Evolutionary conservation across 2,888 invertebrate species (phyloP).

Genomic region (Xylocampa areola): DNA sequence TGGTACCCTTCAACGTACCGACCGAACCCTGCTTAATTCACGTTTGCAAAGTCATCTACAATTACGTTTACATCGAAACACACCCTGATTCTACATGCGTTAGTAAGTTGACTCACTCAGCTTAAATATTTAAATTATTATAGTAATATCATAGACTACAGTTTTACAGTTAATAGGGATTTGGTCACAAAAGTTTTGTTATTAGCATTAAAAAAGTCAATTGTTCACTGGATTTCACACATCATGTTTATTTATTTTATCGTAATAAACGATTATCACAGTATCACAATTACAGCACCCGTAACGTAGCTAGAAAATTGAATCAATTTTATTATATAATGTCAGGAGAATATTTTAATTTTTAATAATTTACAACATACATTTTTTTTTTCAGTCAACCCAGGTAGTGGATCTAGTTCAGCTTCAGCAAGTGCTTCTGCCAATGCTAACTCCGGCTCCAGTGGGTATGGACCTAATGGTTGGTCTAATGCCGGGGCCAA

Average conservation of each 20-base stretch:
- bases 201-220: too few relatives aligned
- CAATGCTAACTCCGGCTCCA: slow-evolving; percentile 11
- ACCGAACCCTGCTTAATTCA: slow-evolving; percentile 68
- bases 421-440: slow-evolving; percentile 25
- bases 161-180: too few relatives aligned
- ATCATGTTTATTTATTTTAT: too few relatives aligned
- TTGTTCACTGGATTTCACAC: too few relatives aligned
- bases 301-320: too few relatives aligned
- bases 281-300: too few relatives aligned
- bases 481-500: slow-evolving; percentile 31
- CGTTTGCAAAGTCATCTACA: slow-evolving; percentile 77
- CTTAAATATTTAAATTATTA: too few relatives aligned
- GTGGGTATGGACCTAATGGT: slow-evolving; percentile 1
- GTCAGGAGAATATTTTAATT: neutral
- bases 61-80: slow-evolving; percentile 78
- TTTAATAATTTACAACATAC: neutral
- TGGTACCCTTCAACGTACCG: slow-evolving; percentile 71
- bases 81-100: slow-evolving; percentile 41
- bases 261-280: too few relatives aligned
- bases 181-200: too few relatives aligned
- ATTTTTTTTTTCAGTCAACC: slow-evolving; percentile 15
- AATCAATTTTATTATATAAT: too few relatives aligned
- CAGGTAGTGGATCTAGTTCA: slow-evolving; percentile 25
- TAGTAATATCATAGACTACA: too few relatives aligned
- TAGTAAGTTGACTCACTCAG: slow-evolving; percentile 10